phyloP scores from a whole-genome alignment of 2,888 invertebrate genomes.

The Coelogynopora nodosa region DNA sequence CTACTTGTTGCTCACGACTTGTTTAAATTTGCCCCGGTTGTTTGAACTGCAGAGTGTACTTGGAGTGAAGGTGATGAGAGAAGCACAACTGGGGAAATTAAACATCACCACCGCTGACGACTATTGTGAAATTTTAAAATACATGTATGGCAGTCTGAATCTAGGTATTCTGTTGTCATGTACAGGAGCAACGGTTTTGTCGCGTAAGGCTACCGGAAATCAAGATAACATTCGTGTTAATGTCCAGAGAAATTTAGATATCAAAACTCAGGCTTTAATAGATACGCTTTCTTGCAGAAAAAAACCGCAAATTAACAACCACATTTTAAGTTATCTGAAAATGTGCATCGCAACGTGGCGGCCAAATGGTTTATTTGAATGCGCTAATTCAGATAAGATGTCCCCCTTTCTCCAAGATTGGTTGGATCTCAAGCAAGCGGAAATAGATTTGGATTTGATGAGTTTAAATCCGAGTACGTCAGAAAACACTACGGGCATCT shows the following conservation, averaged over 20 bases:
- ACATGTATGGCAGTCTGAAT: not conserved
- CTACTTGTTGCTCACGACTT: not conserved
- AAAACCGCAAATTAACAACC: not conserved
- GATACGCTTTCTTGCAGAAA: not conserved
- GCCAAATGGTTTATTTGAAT: not conserved
- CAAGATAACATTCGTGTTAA: not conserved
- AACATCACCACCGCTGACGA: not conserved
- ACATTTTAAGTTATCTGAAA: not conserved
- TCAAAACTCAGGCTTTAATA: not conserved
- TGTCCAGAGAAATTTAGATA: not conserved
- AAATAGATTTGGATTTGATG: not conserved
- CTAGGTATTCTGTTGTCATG: not conserved
- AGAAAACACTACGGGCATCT: not conserved
- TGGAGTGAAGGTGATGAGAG: not conserved
- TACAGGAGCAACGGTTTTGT: not conserved
- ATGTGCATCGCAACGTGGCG: not conserved
- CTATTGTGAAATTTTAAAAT: not conserved
- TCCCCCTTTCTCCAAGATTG: not conserved
- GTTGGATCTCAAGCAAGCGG: not conserved
- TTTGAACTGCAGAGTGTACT: not conserved
- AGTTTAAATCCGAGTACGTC: not conserved
- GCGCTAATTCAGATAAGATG: not conserved
- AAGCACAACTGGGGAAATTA: not conserved
- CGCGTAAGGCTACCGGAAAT: not conserved
- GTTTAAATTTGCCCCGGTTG: not conserved